Percentiles rank a stretch among this genome's conserved stretches.
Conservation (phyloP, 2,113 vertebrate genomes). For the Sander lucioperca region DNA sequence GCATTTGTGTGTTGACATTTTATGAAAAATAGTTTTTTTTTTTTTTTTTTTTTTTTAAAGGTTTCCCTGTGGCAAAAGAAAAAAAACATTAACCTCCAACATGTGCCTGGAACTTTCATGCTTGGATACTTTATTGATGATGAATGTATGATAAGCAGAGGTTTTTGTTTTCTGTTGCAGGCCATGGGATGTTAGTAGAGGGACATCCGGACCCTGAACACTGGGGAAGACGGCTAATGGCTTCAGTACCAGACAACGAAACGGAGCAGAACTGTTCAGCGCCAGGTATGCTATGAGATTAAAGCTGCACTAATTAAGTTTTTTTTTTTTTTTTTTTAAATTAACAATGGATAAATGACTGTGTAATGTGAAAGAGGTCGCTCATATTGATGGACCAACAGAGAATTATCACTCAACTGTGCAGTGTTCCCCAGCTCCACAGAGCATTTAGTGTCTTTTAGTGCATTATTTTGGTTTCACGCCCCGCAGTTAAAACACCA, state of each 20-base stretch:
- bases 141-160: conserved; percentile 12
- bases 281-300: conserved; percentile 84
- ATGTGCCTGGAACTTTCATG: no score
- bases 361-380: not conserved
- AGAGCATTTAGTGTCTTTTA: accelerated
- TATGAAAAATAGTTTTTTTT: no score
- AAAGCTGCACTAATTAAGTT: not conserved
- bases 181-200: conserved; percentile 83
- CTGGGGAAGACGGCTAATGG: conserved; percentile 94
- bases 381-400: not conserved
- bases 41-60: no score
- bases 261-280: conserved; percentile 92
- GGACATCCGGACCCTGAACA: conserved; percentile 72
- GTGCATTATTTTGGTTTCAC: not conserved
- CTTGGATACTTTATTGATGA: not conserved
- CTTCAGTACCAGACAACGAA: conserved; percentile 79
- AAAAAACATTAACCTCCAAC: no score
- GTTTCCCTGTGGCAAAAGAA: no score
- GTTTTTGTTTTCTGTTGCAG: conserved; percentile 75
- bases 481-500: not conserved
- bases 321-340: not conserved
- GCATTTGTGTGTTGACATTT: not conserved
- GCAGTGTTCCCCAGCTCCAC: not conserved
- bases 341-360: not conserved
- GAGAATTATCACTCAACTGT: not conserved